Evolutionary conservation across 2,888 invertebrate genomes (phyloP).

Genomic region (Drosophila siamana): DNA sequence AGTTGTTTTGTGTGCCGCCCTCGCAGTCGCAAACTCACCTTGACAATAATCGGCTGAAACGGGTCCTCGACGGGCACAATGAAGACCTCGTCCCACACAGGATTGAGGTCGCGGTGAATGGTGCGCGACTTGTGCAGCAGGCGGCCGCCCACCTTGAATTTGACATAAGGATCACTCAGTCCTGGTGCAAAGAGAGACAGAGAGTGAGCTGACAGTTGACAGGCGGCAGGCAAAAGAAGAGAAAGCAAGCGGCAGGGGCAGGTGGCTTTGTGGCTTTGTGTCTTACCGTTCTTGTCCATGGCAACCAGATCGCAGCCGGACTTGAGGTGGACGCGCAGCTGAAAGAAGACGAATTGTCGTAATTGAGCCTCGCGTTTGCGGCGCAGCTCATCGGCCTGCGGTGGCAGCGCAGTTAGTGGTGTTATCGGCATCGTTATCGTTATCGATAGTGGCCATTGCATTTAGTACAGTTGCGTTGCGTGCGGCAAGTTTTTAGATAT

Average conservation of each 20-base stretch:
- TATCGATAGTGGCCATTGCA: slow-evolving; percentile 38
- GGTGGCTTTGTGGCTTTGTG: slow-evolving; percentile 8
- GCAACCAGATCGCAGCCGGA: slow-evolving; percentile 95
- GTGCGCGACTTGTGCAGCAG: slow-evolving; percentile 97
- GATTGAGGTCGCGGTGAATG: slow-evolving; percentile 97
- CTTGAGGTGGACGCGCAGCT: slow-evolving; percentile 94
- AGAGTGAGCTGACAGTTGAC: slow-evolving; percentile 29
- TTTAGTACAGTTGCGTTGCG: slow-evolving; percentile 33
- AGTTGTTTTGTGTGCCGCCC: neutral
- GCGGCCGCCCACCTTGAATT: slow-evolving; percentile 95
- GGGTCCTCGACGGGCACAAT: slow-evolving; percentile 96
- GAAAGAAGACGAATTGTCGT: slow-evolving; percentile 95
- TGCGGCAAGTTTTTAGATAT: slow-evolving; percentile 52
- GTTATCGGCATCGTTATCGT: slow-evolving; percentile 28
- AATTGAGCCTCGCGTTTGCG: slow-evolving; percentile 90
- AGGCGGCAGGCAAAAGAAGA: neutral
- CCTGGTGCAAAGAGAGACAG: slow-evolving; percentile 87
- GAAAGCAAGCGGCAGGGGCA: neutral
- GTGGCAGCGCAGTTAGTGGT: slow-evolving; percentile 32
- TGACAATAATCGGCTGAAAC: slow-evolving; percentile 93
- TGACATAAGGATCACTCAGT: slow-evolving; percentile 98
- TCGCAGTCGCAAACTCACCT: slow-evolving; percentile 87
- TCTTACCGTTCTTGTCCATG: slow-evolving; percentile 96
- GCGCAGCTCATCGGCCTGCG: slow-evolving; percentile 89
- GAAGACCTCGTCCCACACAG: slow-evolving; percentile 99